Percentiles rank a stretch among this genome's conserved stretches.
These are phyloP conservation scores for Pseudomyrmex concolor DNA, from an alignment of 1,140 invertebrate genomes.

Conservation along the genomic window DNA sequence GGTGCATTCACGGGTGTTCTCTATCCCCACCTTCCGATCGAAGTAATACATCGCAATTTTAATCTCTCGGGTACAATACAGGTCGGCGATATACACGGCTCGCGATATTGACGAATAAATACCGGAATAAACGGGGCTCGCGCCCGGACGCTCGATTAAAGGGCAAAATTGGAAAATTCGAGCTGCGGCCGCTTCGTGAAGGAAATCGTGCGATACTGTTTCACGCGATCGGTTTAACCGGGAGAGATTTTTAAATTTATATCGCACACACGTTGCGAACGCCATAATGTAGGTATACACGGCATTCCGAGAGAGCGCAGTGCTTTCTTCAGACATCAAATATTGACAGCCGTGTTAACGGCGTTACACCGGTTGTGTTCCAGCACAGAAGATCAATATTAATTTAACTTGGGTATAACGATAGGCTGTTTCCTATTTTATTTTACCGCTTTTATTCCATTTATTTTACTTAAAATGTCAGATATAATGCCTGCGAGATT, in stretches of 20 bases:
- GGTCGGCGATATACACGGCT: slow-evolving; percentile 23
- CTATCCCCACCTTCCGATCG: slow-evolving; percentile 5
- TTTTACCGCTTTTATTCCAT: not conserved
- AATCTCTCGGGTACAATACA: slow-evolving; percentile 57
- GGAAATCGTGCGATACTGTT: slow-evolving; percentile 36
- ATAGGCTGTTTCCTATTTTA: not conserved
- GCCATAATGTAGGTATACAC: not conserved
- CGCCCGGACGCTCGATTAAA: slow-evolving; percentile 40
- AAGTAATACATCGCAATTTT: slow-evolving; percentile 57
- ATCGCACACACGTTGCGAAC: not conserved
- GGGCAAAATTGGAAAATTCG: slow-evolving; percentile 54
- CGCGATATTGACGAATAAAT: slow-evolving; percentile 58
- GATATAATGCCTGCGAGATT: not conserved
- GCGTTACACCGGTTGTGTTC: not conserved
- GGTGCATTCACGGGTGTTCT: slow-evolving; percentile 24
- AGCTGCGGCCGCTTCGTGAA: slow-evolving; percentile 25
- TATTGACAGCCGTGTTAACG: not conserved
- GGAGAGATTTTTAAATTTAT: slow-evolving; percentile 18
- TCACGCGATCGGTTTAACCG: slow-evolving; percentile 34
- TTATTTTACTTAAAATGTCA: not conserved
- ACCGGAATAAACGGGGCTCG: slow-evolving; percentile 56
- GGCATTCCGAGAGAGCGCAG: no score
- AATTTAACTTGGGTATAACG: not conserved
- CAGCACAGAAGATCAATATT: not conserved
- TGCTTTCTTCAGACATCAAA: not conserved